Evolutionary conservation across 2,113 vertebrate genomes (phyloP), one percentile per base, ranked within the genome.

Genomic region (Stigmatopora argus): DNA sequence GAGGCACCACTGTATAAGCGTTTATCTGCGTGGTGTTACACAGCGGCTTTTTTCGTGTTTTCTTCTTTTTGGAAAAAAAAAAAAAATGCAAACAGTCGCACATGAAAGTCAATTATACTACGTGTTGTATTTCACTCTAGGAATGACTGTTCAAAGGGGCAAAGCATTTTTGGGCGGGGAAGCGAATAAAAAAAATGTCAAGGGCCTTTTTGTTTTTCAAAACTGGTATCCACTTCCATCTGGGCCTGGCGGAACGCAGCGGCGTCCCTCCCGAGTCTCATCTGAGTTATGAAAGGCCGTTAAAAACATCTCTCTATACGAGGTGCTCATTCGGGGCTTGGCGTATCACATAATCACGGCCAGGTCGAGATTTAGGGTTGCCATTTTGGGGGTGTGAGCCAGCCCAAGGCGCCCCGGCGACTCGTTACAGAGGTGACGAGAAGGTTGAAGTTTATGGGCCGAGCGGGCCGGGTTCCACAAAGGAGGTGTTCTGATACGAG

Each of bases 201-300:
- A 51, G 55, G 65, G 70, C 68, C 38, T 41, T 48, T 76, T 74
- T 75, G 65, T 78, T 83, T 31, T 69, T 66, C 62, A 52, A 72
- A 77, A 83, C 53, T 66, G 63, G 69, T 68, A 74, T 75, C 78
- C 64, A 82, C 72, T 73, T 78, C 73, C 85, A 90, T 80, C 80
- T 86, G 86, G 78, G 69, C 71, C 49, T 85, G 55, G 81, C 85
- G 85, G 75, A 75, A 71, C 7, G 59, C 23, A 74, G 80, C 75
- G 83, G 26, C 26, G 26, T 31, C 26, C 26, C 26, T 84, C 76
- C 35, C 48, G 70, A 77, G 68, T 76, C 81, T 84, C 75, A 66
- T 85, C 71, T 72, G 46, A 64, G 75, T 84, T 82, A 86, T 81
- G 82, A 74, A 86, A 86, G 77, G 61, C 60, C 64, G 64, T 85